Evolutionary conservation across 2,797 vertebrate genomes (phyloP), one percentile per base, ranked within the genome.

Genomic region (Trematocara caparti): DNA sequence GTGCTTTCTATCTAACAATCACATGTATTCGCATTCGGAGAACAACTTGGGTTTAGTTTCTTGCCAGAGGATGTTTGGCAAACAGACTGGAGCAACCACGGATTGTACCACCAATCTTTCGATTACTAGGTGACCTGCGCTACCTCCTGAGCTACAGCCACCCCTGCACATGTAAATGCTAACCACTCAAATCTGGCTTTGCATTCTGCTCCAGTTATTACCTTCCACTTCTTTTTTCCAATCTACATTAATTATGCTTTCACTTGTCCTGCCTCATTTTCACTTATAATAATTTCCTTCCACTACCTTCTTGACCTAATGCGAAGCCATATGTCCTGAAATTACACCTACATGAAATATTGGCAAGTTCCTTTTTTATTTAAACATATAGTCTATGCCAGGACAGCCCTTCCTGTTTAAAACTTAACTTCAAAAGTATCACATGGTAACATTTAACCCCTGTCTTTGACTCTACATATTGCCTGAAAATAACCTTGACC

Each of bases 171-270:
- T 32, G 30, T 59, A 49, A 71, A 75, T 51, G 66, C 69, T 73
- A 62, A 59, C 19, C 59, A 47, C 32, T 48, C 43, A 73, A 57
- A 80, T 73, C 34, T 14, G 43, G 51, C 38, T 74, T 36, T 45
- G 32, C n/a, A 9, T 13, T 40, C 12, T 6, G 38, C 75, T 38
- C 21, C 48, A 27, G 71, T 43, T 2, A 21, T 51, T 55, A 45
- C 57, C 19, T 24, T 15, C 24, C 17, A n/a, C 34, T 24, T 36
- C n/a, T 48, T 40, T 14, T 34, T 32, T 4, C 36, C 69, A 19
- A 47, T 38, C 8, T 19, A 13, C 7, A 51, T 5, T 10, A 48
- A 57, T 0, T 17, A 48, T 8, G 30, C 47, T 36, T 43, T 32
- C 30, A 57, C 15, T 38, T 55, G 49, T 59, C 49, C 57, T 34